phyloP scores from a whole-genome alignment of 1,140 invertebrate species.

The Babylonia areolata region DNA sequence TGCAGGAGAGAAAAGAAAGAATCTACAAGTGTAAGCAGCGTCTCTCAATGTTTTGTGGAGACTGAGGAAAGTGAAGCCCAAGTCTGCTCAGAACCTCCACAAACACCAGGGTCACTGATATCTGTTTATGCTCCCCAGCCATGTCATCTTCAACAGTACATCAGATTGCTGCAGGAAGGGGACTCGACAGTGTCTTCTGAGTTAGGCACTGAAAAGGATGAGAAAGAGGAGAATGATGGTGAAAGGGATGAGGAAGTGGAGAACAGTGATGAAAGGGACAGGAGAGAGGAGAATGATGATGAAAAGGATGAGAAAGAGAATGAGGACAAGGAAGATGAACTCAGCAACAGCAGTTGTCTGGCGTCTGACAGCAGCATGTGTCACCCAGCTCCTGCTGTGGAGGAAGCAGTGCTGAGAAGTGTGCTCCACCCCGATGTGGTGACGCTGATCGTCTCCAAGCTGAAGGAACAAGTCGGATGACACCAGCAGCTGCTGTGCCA shows the following conservation, averaged over 20 bases:
- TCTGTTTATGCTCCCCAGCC: background rate
- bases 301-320: background rate
- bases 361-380: background rate
- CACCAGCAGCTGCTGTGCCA: no score
- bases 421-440: background rate
- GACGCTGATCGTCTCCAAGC: background rate
- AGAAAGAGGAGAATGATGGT: background rate
- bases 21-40: background rate
- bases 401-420: background rate
- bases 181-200: background rate
- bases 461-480: background rate
- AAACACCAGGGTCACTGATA: background rate
- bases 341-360: background rate
- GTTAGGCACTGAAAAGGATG: background rate
- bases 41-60: no score
- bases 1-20: background rate
- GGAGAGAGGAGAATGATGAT: background rate
- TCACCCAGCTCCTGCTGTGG: background rate
- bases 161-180: background rate
- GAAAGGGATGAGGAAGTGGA: background rate
- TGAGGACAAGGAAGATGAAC: background rate
- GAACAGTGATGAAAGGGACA: no score
- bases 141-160: background rate
- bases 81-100: background rate
- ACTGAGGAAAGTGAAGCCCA: no score